Conservation (phyloP, 2,113 vertebrate species). For the Eublepharis macularius region DNA sequence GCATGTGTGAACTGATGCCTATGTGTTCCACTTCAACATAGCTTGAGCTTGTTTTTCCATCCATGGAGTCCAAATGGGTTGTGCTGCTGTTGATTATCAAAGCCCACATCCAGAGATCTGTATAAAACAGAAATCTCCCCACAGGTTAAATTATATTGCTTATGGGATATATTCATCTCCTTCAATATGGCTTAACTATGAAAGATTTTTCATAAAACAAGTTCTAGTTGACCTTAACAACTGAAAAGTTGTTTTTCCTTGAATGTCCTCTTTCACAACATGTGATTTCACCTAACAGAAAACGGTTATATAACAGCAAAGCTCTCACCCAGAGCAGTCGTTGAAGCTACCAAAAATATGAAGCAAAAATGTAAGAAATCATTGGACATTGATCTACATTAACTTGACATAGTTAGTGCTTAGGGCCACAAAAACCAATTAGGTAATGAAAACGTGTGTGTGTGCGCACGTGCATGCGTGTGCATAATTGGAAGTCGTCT, state of each 20-base stretch:
- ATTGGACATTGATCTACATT: constrained; percentile 37
- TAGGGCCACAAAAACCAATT: constrained; percentile 35
- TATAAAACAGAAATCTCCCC: no score
- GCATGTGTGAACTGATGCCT: no score
- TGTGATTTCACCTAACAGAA: neutral
- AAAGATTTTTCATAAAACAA: neutral
- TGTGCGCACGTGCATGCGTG: no score
- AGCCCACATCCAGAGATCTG: no score
- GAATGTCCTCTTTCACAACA: neutral
- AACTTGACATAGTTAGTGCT: constrained; percentile 53
- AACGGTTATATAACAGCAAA: neutral
- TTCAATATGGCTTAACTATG: neutral
- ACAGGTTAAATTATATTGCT: no score
- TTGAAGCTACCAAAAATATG: constrained; percentile 34
- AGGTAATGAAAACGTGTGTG: constrained; percentile 45
- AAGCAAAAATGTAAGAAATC: constrained; percentile 51
- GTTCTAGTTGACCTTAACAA: neutral
- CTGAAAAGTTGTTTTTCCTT: neutral
- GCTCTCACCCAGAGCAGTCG: constrained; percentile 25
- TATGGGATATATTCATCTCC: neutral
- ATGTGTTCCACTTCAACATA: no score
- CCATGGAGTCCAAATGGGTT: no score
- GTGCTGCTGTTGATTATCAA: no score
- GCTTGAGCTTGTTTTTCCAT: no score
- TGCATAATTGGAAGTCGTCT: no score